Evolutionary conservation across 2,797 vertebrate species (phyloP), one percentile per base, ranked within the genome.

Genomic region (Schizothorax lantsangensis): DNA sequence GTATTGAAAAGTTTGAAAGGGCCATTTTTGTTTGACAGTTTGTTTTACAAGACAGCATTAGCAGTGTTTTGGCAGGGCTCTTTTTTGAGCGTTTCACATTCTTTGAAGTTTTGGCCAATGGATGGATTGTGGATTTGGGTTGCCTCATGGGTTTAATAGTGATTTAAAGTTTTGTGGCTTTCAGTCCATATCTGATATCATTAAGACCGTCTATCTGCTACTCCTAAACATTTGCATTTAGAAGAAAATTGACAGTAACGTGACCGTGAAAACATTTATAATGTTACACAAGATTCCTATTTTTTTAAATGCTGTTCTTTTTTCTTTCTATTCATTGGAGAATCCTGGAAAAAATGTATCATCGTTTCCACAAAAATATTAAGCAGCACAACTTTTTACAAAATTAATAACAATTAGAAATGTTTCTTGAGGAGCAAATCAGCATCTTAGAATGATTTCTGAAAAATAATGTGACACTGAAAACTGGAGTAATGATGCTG

Each of bases 1-100:
- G 11, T 79, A 23, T 40, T 85, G n/a, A 54, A 79, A 54, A 52
- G 64, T 54, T 36, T 85, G 14, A 68, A 40, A 40, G 21, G 3
- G 23, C 33, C 74, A 40, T 3, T 23, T 78, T 79, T 69, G 64
- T 49, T 21, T 47, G 23, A 52, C 47, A 36, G 23, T 77, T 36
- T 78, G 79, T 14, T 81, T 81, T 40, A 23, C 21, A 40, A 47
- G 33, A 80, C 59, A 49, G 62, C 4, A 12, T 36, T 23, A 66
- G 43, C 15, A 36, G 64, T n/a, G 21, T 57, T 30, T 79, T 79
- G 57, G 78, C 38, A 30, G 38, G 15, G 38, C 14, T 26, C 4
- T 64, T 79, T 64, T 36, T 21, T 7, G 19, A 62, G 19, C 38
- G 0, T 23, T 64, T 49, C 30, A 68, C 30, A 19, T 30, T 57